Percentiles rank a stretch among this genome's conserved stretches.
These are phyloP conservation scores for Papilio aristodemus DNA, from an alignment of 1,140 invertebrate species.

Conservation along the genomic window DNA sequence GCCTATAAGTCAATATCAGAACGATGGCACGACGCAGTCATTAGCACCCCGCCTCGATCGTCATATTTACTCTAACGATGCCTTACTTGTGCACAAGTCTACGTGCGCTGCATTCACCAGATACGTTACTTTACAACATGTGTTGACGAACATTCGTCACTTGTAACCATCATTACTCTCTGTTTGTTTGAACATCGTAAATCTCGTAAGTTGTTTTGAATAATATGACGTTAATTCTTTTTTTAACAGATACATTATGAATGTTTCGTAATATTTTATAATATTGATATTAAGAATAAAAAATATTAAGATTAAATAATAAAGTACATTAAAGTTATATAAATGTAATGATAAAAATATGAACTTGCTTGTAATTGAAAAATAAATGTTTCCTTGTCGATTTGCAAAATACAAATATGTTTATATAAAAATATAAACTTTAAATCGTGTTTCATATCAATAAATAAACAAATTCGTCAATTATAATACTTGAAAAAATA, in stretches of 20 bases:
- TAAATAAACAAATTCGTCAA: background rate
- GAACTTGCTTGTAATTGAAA: no score
- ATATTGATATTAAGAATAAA: no score
- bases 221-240: background rate
- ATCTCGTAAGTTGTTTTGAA: background rate
- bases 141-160: background rate
- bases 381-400: no score
- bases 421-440: no score
- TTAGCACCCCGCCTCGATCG: constrained; percentile 51
- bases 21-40: constrained; percentile 48
- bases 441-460: background rate
- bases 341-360: no score
- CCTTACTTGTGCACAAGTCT: constrained; percentile 35
- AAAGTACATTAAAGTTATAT: no score
- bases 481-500: no score
- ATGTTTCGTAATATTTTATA: no score
- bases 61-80: constrained; percentile 38
- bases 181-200: background rate
- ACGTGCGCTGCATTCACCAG: constrained; percentile 26
- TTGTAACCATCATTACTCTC: background rate
- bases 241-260: no score
- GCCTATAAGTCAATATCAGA: background rate
- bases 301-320: no score
- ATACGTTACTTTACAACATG: background rate
- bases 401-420: no score